Conservation (phyloP, 2,888 invertebrate species). For the Cactoblastis cactorum region DNA sequence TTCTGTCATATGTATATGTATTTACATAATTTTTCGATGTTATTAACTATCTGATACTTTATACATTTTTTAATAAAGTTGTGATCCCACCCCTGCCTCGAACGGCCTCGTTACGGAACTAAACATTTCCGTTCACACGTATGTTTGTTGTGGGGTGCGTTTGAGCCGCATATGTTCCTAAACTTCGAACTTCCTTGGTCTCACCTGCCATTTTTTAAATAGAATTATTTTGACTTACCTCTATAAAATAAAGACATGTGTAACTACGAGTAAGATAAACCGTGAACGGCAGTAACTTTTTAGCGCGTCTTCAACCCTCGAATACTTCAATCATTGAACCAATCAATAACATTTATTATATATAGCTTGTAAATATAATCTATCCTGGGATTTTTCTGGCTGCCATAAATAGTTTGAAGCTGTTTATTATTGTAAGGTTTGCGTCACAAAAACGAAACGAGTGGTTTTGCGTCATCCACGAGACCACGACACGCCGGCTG, state of each 20-base stretch:
- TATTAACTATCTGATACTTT: no score
- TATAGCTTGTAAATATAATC: no score
- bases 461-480: not conserved
- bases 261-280: no score
- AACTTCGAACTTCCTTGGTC: not conserved
- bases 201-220: constrained; percentile 3
- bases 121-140: constrained; percentile 31
- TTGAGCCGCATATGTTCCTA: constrained; percentile 8
- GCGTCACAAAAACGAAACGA: not conserved
- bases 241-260: constrained; percentile 5
- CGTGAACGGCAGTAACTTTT: no score
- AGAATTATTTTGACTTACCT: not conserved
- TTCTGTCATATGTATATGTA: no score
- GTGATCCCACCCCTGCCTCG: not conserved
- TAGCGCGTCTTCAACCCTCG: no score
- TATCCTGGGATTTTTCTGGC: no score
- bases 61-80: not conserved
- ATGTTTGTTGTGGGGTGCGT: constrained; percentile 16
- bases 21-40: no score
- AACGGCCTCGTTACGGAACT: constrained; percentile 15
- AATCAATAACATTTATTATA: no score
- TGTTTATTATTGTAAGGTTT: not conserved
- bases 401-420: not conserved
- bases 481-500: not conserved
- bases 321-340: no score